Evolutionary conservation across 2,888 invertebrate species (phyloP), one percentile per base, ranked within the genome.

Genomic region (Troglohyphantes excavatus): DNA sequence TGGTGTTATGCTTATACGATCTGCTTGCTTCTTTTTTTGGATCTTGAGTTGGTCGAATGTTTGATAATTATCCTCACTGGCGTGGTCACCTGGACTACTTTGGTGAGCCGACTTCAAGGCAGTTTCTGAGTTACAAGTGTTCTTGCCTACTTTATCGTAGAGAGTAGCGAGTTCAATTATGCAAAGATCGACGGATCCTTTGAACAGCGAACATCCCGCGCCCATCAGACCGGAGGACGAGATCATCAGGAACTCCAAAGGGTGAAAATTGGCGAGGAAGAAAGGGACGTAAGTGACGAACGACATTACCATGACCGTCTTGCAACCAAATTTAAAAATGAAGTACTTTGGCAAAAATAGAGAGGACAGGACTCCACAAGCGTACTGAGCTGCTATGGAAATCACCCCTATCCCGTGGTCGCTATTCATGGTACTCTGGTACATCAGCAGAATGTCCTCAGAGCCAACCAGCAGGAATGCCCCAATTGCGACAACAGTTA

Each of bases 381-480:
- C 97, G 94, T 99, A 99, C 92, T 98, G 96, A 61, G 98, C 97
- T 93, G 97, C 96, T 86, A 98, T 94, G 3, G 98, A 97, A 1
- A 97, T 96, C 0, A 97, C 97, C 53, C 98, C 98, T 75, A 98
- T 95, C 75, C 98, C 98, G 93, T 97, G 97, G 92, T 96, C 96
- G 84, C 97, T 96, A 94, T 98, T 98, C 93, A 98, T 96, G 92
- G 97, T 97, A 91, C 97, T 98, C 92, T 94, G 99, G 76, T 99
- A 95, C 93, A 98, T 98, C 43, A 98, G 97, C 92, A 98, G 97
- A 85, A 98, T 98, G 94, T 98, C 97, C 94, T 98, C 99, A 82
- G 98, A 98, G 82, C 98, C 98, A 94, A 99, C 98, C 93, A 98
- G 97, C 92, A 98, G 97, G 96, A 98, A 97, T 94, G 99, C 99